Evolutionary conservation across 2,113 vertebrate genomes (phyloP), one percentile per base, ranked within the genome.

Genomic region (Clarias gariepinus): DNA sequence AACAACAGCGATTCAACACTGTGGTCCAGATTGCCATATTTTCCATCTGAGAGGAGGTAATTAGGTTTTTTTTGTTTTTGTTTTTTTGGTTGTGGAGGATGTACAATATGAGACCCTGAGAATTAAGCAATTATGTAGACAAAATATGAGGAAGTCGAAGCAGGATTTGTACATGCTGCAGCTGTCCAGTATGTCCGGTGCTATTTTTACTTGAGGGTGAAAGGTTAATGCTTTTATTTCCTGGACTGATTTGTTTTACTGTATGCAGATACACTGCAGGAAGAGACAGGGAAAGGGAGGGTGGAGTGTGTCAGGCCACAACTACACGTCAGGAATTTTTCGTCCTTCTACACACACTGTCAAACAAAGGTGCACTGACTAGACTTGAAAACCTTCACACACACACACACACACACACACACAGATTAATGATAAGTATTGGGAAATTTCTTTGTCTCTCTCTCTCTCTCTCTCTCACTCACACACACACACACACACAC

Each of bases 201-300:
- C 91, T 93, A 91, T 92, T 93, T 91, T 81, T 88, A 88, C 82
- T 16, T 21, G 33, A 77, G 82, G 89, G 88, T 89, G 84, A 90
- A 86, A 89, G 86, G 88, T 57, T 90, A 90, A 89, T 91, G 74
- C 81, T 90, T 91, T 90, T 88, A 90, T 91, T 91, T 90, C 86
- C 85, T 81, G 84, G 74, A 28, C 87, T 64, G 89, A 83, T 87
- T 89, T 64, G 60, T 91, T 91, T 92, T 88, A 89, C 89, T 87
- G 86, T 86, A 84, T 77, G 71, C 63, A 30, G 23, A 86, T 61
- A 23, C 9, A 68, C 55, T 78, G 60, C 74, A 83, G 82, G 68
- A 86, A 80, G 53, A 77, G 76, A n/a, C n/a, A n/a, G 85, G 16
- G 71, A 28, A 69, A 30, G 66, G 30, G 78, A 63, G 77, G 7